A percentile compares a stretch with the other conserved stretches of the same genome.
Conservation (phyloP, 2,797 vertebrate genomes). For the Clarias platycephalus region DNA sequence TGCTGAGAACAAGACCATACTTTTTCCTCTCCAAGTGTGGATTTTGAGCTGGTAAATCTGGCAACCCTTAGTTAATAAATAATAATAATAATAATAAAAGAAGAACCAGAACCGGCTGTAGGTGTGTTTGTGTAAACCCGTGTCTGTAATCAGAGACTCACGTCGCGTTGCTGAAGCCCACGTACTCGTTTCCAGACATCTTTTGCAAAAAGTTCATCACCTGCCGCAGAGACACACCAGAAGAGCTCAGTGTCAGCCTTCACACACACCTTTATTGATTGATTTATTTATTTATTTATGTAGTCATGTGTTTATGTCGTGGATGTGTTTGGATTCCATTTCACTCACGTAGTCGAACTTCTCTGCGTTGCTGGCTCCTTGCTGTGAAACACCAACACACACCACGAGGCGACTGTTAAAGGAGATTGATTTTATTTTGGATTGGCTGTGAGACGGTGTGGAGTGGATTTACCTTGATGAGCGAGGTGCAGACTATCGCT, state of each 20-base stretch:
- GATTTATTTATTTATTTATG: no score
- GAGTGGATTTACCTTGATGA: conserved; percentile 88
- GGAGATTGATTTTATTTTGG: neutral
- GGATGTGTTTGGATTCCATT: neutral
- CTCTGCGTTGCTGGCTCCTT: conserved; percentile 94
- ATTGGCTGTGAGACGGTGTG: neutral
- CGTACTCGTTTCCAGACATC: conserved; percentile 96
- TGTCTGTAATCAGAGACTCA: conserved; percentile 70
- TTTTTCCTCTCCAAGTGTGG: neutral
- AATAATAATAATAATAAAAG: neutral
- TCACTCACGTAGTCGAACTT: conserved; percentile 98
- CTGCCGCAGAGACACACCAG: conserved; percentile 61
- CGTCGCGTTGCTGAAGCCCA: conserved; percentile 98
- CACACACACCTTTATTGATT: neutral
- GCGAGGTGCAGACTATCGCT: conserved; percentile 94
- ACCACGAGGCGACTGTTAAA: neutral
- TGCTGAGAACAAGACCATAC: neutral
- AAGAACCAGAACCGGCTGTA: neutral
- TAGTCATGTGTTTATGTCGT: no score
- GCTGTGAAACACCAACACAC: conserved; percentile 73
- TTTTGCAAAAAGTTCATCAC: conserved; percentile 99
- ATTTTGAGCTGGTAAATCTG: neutral
- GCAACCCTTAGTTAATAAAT: neutral
- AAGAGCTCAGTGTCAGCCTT: neutral
- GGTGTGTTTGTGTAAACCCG: neutral